phyloP scores from a whole-genome alignment of 2,888 invertebrate species.

The Automeris io region DNA sequence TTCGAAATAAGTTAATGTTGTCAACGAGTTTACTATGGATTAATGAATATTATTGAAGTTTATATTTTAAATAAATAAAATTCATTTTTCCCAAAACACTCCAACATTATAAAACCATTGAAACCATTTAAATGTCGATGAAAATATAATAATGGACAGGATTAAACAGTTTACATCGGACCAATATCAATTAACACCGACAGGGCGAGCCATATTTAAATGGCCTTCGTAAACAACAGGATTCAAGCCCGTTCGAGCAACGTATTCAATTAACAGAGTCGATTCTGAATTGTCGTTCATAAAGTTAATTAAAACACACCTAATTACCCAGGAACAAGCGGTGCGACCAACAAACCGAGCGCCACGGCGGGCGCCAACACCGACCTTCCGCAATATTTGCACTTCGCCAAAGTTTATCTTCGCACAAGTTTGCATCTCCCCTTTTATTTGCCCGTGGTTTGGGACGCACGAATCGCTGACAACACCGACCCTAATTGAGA shows the following conservation, averaged over 20 bases:
- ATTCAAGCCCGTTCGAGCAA: slow-evolving; percentile 36
- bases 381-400: slow-evolving; percentile 4
- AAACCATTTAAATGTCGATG: background rate
- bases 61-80: too few species aligned
- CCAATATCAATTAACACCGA: slow-evolving; percentile 31
- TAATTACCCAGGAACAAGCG: slow-evolving; percentile 37
- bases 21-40: too few species aligned
- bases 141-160: slow-evolving; percentile 5
- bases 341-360: slow-evolving; percentile 7
- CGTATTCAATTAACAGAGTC: slow-evolving; percentile 63
- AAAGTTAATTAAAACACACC: slow-evolving; percentile 65
- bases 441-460: background rate
- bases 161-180: slow-evolving; percentile 13
- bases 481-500: background rate
- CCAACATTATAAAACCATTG: background rate
- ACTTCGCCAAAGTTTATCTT: slow-evolving; percentile 1
- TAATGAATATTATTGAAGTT: too few species aligned
- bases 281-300: slow-evolving; percentile 57
- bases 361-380: slow-evolving; percentile 10
- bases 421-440: background rate
- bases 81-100: too few species aligned
- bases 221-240: slow-evolving; percentile 40
- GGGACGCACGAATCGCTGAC: background rate
- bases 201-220: slow-evolving; percentile 25
- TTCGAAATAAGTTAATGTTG: too few species aligned